Conservation (phyloP, 2,113 vertebrate species). For the Plestiodon gilberti region DNA sequence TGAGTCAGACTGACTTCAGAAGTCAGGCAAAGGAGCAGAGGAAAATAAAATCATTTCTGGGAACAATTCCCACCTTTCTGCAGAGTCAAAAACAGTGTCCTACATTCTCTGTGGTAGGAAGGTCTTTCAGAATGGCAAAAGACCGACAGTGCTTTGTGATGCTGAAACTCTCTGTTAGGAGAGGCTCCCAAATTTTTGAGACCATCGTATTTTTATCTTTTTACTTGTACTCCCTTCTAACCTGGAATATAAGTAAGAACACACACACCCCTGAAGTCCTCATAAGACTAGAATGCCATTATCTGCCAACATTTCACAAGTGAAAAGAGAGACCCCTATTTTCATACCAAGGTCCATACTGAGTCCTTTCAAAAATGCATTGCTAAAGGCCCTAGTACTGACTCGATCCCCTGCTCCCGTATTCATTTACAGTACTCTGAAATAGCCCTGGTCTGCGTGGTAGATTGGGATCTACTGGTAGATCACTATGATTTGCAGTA, state of each 20-base stretch:
- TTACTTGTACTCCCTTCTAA: neutral
- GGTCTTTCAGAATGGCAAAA: neutral
- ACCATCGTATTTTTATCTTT: neutral
- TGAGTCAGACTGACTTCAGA: conserved; percentile 30
- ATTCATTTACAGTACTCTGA: too few species aligned
- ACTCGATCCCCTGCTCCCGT: too few species aligned
- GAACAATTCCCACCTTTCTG: neutral
- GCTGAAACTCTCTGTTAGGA: neutral
- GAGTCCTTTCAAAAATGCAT: too few species aligned
- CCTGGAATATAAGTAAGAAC: neutral
- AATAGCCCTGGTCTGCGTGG: too few species aligned
- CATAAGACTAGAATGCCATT: neutral
- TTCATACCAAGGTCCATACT: too few species aligned
- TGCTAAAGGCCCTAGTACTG: too few species aligned
- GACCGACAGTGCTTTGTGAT: neutral
- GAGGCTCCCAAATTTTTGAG: neutral
- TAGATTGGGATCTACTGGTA: too few species aligned
- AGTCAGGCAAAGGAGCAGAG: neutral
- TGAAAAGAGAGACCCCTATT: too few species aligned
- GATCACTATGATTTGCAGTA: too few species aligned
- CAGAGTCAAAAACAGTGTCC: neutral
- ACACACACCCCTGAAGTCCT: too few species aligned
- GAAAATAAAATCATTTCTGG: conserved; percentile 29
- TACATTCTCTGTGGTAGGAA: neutral
- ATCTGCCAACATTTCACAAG: neutral